Evolutionary conservation across 2,888 invertebrate species (phyloP).

Genomic region (Noctua janthe): DNA sequence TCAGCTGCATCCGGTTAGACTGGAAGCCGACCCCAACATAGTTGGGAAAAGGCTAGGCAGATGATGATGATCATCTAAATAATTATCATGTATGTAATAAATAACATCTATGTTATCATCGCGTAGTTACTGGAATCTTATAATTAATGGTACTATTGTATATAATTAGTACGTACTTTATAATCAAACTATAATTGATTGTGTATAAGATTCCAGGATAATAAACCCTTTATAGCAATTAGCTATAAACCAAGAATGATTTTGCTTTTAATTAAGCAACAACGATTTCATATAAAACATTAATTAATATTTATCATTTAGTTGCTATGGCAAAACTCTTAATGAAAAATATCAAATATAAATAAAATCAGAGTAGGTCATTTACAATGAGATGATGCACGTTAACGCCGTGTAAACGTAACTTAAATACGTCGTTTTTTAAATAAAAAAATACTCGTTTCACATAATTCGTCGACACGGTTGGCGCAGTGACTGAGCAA

Average conservation of each 20-base stretch:
- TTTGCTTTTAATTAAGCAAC: slow-evolving; percentile 1
- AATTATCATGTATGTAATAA: neutral
- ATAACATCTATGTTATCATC: neutral
- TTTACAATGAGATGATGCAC: no score
- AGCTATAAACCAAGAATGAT: neutral
- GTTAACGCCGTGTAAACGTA: no score
- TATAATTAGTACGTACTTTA: neutral
- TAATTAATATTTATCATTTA: neutral
- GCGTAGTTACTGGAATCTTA: slow-evolving; percentile 1
- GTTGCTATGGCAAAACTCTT: neutral
- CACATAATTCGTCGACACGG: no score
- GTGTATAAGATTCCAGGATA: slow-evolving; percentile 10
- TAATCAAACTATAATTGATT: slow-evolving; percentile 21
- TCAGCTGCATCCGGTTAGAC: no score
- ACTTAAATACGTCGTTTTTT: no score
- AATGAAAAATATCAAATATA: neutral
- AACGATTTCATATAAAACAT: neutral
- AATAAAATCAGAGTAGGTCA: neutral
- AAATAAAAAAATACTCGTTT: no score
- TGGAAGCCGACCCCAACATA: no score
- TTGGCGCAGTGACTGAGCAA: no score
- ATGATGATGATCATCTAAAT: no score
- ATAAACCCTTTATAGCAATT: slow-evolving; percentile 13
- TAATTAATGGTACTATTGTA: slow-evolving; percentile 7
- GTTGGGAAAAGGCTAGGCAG: no score